Conservation (phyloP, 2,113 vertebrate species). For the Eidolon helvum region DNA sequence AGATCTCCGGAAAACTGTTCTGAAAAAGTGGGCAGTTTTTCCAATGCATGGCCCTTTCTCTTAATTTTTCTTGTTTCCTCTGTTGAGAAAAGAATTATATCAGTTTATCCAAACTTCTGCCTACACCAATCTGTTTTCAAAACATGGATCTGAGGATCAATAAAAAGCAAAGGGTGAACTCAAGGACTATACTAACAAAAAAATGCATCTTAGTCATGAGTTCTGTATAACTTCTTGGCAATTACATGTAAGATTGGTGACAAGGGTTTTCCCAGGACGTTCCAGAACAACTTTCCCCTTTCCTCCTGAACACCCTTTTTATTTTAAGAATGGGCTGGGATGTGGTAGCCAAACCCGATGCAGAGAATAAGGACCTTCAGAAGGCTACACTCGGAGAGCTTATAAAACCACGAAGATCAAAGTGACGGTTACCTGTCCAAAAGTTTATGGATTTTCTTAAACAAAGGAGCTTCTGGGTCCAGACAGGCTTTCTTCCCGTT, state of each 20-base stretch:
- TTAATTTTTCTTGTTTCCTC: conserved; percentile 49
- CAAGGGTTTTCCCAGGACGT: neutral
- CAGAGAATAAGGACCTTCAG: neutral
- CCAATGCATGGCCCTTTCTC: neutral
- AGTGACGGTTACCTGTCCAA: conserved; percentile 53
- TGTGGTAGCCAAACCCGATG: neutral
- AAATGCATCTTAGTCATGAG: neutral
- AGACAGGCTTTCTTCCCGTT: conserved; percentile 61
- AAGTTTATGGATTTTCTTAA: conserved; percentile 65
- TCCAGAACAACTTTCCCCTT: neutral
- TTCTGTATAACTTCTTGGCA: neutral
- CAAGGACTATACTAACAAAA: neutral
- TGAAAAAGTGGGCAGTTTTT: neutral
- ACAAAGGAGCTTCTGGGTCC: conserved; percentile 63
- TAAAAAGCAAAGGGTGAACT: neutral
- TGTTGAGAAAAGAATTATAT: conserved; percentile 40
- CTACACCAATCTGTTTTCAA: neutral
- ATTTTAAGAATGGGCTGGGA: neutral
- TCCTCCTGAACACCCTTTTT: neutral
- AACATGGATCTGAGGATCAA: neutral
- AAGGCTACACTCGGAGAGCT: neutral
- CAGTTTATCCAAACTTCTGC: neutral
- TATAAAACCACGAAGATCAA: neutral
- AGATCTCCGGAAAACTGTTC: neutral
- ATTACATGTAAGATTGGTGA: neutral